Percentiles rank a stretch among this genome's conserved stretches.
These are phyloP conservation scores for Pantherophis guttatus DNA, from an alignment of 2,113 vertebrate species.

Conservation along the genomic window DNA sequence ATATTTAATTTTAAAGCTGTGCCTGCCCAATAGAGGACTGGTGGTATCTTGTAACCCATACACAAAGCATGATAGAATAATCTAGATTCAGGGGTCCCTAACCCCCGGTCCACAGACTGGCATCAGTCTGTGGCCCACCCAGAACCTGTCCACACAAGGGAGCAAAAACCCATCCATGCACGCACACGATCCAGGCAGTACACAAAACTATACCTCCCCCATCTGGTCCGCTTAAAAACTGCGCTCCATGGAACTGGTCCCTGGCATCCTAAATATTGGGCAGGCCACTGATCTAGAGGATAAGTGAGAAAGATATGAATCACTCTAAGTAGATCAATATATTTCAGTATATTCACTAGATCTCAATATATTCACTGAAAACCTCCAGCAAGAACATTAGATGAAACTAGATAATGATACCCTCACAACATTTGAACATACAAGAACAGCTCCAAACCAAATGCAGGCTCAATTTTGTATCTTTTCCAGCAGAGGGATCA, in stretches of 20 bases:
- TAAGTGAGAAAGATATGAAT: not conserved
- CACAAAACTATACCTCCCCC: not conserved
- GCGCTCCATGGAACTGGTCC: not conserved
- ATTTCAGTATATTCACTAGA: too few species aligned
- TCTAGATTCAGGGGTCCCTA: not conserved
- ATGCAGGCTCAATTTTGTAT: too few species aligned
- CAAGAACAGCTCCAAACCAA: not conserved
- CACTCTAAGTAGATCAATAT: not conserved
- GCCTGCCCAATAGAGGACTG: not conserved
- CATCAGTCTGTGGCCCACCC: not conserved
- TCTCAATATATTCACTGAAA: not conserved
- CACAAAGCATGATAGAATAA: not conserved
- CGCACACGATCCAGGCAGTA: not conserved
- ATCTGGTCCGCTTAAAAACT: not conserved
- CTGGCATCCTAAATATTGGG: not conserved
- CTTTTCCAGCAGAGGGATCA: not conserved
- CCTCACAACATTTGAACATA: not conserved
- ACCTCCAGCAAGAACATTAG: not conserved
- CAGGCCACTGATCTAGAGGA: not conserved
- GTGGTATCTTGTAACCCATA: not conserved
- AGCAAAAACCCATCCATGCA: not conserved
- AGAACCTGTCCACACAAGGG: not conserved
- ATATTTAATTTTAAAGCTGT: not conserved
- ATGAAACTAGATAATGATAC: not conserved
- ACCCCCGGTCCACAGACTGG: accelerated